These are phyloP conservation scores for Phalacrocorax carbo DNA, from an alignment of 2,113 vertebrate genomes.

Conservation along the genomic window DNA sequence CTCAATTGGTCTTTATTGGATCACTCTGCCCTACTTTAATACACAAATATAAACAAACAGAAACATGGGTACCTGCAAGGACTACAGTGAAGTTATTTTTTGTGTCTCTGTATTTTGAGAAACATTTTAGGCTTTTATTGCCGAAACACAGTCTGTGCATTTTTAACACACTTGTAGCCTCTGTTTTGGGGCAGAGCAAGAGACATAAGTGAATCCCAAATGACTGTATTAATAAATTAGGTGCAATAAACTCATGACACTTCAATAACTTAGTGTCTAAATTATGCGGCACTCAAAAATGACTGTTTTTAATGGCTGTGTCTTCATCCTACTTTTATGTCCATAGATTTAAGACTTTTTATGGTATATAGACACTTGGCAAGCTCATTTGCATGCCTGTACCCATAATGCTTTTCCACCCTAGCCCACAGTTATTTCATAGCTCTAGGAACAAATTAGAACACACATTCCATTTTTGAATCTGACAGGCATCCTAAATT, in stretches of 20 bases:
- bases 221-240: constrained; percentile 72
- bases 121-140: constrained; percentile 18
- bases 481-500: neutral
- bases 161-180: constrained; percentile 31
- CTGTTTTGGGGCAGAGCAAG: constrained; percentile 28
- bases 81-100: neutral
- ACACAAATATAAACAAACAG: neutral
- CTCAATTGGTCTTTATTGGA: neutral
- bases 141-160: neutral
- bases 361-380: constrained; percentile 31
- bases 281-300: constrained; percentile 67
- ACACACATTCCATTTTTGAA: neutral
- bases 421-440: neutral
- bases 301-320: constrained; percentile 61
- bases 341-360: constrained; percentile 41
- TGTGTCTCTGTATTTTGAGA: neutral
- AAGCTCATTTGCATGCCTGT: constrained; percentile 13
- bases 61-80: neutral
- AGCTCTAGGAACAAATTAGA: neutral
- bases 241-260: constrained; percentile 65
- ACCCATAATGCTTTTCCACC: neutral
- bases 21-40: neutral
- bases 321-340: constrained; percentile 53
- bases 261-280: constrained; percentile 72
- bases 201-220: constrained; percentile 62